Percentiles rank a stretch among this genome's conserved stretches.
Conservation (phyloP, 2,888 invertebrate genomes). For the Drosophila eohydei region DNA sequence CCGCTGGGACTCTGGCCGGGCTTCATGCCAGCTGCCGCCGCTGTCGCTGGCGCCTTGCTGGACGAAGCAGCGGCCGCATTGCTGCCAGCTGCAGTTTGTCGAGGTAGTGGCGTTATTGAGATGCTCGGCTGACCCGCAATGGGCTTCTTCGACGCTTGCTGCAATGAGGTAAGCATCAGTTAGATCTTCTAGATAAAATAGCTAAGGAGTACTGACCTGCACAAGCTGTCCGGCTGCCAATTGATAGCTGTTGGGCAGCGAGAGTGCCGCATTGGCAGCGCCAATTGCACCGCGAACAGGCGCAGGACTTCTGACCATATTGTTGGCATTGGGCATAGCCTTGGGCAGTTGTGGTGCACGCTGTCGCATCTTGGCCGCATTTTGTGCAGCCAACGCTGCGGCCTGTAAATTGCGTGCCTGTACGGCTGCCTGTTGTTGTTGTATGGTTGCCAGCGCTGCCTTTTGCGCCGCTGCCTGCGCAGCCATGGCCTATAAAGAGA, state of each 20-base stretch:
- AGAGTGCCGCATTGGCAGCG: slow-evolving; percentile 78
- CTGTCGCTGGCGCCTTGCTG: slow-evolving; percentile 79
- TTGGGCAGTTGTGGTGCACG: slow-evolving; percentile 80
- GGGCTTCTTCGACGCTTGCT: slow-evolving; percentile 80
- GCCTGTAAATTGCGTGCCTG: slow-evolving; percentile 83
- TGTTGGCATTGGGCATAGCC: slow-evolving; percentile 66
- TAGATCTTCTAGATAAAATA: neutral
- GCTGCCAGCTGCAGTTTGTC: slow-evolving; percentile 88
- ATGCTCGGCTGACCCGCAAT: slow-evolving; percentile 90
- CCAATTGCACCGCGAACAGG: slow-evolving; percentile 81
- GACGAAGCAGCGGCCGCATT: slow-evolving; percentile 83
- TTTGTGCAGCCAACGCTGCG: slow-evolving; percentile 82
- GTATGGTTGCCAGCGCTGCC: slow-evolving; percentile 83
- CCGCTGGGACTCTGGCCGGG: slow-evolving; percentile 84
- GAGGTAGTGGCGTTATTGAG: slow-evolving; percentile 94
- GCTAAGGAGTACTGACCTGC: slow-evolving; percentile 68
- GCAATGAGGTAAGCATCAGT: neutral
- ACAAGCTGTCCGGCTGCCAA: slow-evolving; percentile 83
- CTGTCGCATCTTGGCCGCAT: slow-evolving; percentile 82
- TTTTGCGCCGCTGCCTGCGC: slow-evolving; percentile 85
- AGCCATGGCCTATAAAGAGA: slow-evolving; percentile 83
- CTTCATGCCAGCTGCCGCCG: slow-evolving; percentile 85
- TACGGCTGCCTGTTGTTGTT: slow-evolving; percentile 82
- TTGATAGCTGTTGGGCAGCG: slow-evolving; percentile 84
- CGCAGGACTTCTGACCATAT: slow-evolving; percentile 74